Base-by-base conservation (phyloP, 1,140 invertebrate genomes). In the Ceratosolen fusciceps region DNA sequence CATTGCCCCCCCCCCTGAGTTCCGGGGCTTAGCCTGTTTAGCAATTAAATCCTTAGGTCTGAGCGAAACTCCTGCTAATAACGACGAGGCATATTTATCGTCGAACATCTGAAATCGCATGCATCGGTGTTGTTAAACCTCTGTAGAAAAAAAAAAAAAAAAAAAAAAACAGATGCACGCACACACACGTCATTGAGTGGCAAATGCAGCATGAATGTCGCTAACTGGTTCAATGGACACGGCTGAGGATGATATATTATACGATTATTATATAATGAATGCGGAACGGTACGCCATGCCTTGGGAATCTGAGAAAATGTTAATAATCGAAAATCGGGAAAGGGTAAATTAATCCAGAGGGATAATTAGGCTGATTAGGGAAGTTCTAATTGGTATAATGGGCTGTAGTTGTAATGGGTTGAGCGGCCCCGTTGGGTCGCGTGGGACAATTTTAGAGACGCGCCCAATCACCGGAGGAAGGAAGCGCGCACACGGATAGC, bases 401-500 rank as follows among this genome's bases (percentile, higher is more conserved):
- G 31, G 21, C 21, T 29, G 14, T n/a, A 19, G 14, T 14, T 29
- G 54, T 43, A 60, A 74, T 60, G 58, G 24, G 60, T 21, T 31
- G n/a, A 39, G 24, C 10, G 19, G 31, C 9, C 21, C 21, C 56
- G 49, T 74, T 47, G 39, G 37, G 34, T 47, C 37, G 29, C 43
- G 31, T 34, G 26, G 19, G 24, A 75, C 67, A 75, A 75, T 65
- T 60, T 74, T 67, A 75, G 21, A 47, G 9, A 24, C 58, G 56
- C n/a, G 8, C 26, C 74, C 70, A 77, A 77, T 77, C 47, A 70
- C 39, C 67, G 52, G 10, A 54, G 29, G 10, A 34, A 39, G 26
- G 19, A 16, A n/a, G 34, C 5, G 14, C 19, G 34, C 14, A 58
- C 5, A 19, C 19, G 34, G 10, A 58, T 0, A 58, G 31, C 0